Evolutionary conservation across 1,140 invertebrate genomes (phyloP).

Genomic region (Philaenus spumarius): DNA sequence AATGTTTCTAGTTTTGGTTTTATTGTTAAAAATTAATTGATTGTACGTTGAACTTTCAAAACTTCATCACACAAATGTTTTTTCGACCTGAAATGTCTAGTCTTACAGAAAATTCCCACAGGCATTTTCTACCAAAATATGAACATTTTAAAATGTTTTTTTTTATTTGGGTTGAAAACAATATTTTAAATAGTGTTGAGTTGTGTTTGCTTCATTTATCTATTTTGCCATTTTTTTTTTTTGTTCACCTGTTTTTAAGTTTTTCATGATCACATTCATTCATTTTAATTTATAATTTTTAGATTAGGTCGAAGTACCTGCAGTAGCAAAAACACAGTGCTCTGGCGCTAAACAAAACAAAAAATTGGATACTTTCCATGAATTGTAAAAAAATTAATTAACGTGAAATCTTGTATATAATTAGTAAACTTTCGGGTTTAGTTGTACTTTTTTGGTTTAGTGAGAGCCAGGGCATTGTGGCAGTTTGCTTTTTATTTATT

Average conservation of each 20-base stretch:
- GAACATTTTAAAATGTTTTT: neutral
- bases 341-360: constrained; percentile 25
- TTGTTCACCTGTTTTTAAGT: neutral
- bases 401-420: constrained; percentile 2
- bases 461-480: constrained; percentile 76
- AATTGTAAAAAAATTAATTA: constrained; percentile 1
- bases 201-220: constrained; percentile 11
- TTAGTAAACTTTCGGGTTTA: constrained; percentile 1
- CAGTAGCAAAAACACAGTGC: constrained; percentile 22
- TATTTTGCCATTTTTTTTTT: constrained; percentile 7
- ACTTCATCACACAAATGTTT: no score
- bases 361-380: no score
- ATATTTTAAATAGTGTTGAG: constrained; percentile 2
- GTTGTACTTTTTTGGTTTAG: constrained; percentile 25
- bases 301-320: neutral
- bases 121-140: neutral
- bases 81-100: no score
- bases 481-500: constrained; percentile 21
- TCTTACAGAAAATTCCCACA: no score
- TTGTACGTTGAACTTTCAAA: no score
- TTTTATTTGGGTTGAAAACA: neutral
- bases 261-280: constrained; percentile 1
- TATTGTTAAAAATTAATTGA: no score
- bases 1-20: no score
- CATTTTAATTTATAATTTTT: constrained; percentile 13